Conservation (phyloP, 2,888 invertebrate species). For the Prosopocoilus inquinatus region DNA sequence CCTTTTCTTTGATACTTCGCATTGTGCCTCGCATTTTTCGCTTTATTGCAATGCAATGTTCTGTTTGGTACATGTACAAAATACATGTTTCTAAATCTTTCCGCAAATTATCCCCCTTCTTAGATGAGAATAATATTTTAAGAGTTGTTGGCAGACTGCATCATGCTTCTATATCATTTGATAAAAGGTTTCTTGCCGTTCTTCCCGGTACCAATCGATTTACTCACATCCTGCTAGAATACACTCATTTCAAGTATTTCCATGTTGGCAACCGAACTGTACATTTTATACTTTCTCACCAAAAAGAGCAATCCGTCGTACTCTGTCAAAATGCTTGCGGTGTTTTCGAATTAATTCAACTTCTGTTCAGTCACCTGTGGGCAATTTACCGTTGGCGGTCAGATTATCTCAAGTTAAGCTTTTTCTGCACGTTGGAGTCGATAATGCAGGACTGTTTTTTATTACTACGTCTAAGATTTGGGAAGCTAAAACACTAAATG, state of each 20-base stretch:
- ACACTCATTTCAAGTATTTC: neutral
- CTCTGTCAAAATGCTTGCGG: neutral
- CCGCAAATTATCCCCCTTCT: too few relatives aligned
- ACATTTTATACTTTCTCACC: neutral
- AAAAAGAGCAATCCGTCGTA: neutral
- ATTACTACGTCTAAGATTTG: too few relatives aligned
- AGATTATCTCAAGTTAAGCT: conserved; percentile 18
- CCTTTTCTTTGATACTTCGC: neutral
- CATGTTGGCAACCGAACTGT: neutral
- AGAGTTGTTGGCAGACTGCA: too few relatives aligned
- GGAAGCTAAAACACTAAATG: conserved; percentile 17
- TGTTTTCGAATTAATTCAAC: conserved; percentile 22
- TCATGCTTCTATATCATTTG: too few relatives aligned
- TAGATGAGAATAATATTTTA: too few relatives aligned
- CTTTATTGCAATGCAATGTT: neutral
- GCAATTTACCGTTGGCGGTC: conserved; percentile 21
- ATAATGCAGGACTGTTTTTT: too few relatives aligned
- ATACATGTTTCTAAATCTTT: neutral
- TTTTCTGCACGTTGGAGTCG: too few relatives aligned
- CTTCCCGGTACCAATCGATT: too few relatives aligned
- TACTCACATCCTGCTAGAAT: too few relatives aligned
- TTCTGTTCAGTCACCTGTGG: conserved; percentile 22
- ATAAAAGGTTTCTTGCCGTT: too few relatives aligned
- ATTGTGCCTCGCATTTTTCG: neutral
- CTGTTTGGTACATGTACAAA: conserved; percentile 11